phyloP scores from a whole-genome alignment of 2,113 vertebrate genomes.

The Microtus pennsylvanicus region DNA sequence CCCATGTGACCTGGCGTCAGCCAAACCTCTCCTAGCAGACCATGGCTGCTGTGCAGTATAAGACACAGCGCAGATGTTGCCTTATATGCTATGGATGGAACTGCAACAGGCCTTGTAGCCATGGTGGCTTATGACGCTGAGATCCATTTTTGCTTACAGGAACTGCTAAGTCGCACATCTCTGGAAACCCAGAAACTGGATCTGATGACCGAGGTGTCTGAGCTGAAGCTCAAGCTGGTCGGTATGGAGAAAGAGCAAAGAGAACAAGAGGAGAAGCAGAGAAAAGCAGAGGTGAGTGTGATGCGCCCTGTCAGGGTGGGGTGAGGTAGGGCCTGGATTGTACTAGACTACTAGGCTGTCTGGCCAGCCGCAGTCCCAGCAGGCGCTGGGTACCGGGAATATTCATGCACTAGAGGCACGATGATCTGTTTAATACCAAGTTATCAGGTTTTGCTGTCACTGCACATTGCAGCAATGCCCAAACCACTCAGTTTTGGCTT shows the following conservation, averaged over 20 bases:
- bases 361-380: constrained; percentile 33
- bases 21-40: neutral
- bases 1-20: neutral
- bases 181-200: constrained; percentile 96
- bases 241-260: constrained; percentile 95
- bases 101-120: neutral
- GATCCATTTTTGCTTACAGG: constrained; percentile 87
- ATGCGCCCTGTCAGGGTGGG: neutral
- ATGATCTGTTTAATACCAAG: constrained; percentile 66
- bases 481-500: constrained; percentile 70
- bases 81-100: neutral
- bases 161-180: constrained; percentile 94
- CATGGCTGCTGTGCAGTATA: neutral
- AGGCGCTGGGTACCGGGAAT: neutral
- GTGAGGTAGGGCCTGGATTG: accelerated
- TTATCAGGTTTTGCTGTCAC: constrained; percentile 70
- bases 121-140: constrained; percentile 25
- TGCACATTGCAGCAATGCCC: constrained; percentile 64
- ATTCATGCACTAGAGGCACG: constrained; percentile 17
- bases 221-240: constrained; percentile 95
- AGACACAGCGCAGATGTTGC: neutral
- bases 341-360: neutral
- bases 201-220: constrained; percentile 96
- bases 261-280: constrained; percentile 93
- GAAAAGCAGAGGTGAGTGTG: constrained; percentile 94